Percentiles rank a stretch among this genome's conserved stretches.
Evolutionary conservation across 2,888 invertebrate species (phyloP).

Genomic region (Flexamia atlantica): DNA sequence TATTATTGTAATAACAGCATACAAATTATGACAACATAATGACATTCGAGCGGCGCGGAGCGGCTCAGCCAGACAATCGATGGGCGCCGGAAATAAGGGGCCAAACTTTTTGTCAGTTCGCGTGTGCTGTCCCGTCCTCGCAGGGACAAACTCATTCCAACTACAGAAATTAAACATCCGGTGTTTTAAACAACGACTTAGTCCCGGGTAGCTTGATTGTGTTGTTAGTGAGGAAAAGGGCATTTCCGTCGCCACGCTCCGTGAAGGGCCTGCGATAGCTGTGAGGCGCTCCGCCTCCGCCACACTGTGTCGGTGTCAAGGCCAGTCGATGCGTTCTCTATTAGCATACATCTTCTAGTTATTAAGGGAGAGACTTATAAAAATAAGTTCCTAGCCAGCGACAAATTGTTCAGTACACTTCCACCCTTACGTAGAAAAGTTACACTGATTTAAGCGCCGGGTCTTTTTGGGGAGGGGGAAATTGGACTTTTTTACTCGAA

Average conservation of each 20-base stretch:
- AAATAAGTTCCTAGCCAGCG: too few relatives aligned
- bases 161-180: constrained; percentile 60
- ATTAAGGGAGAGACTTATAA: too few relatives aligned
- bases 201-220: constrained; percentile 46
- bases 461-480: too few relatives aligned
- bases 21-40: background rate
- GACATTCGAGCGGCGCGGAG: background rate
- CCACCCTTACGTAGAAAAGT: too few relatives aligned
- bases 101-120: constrained; percentile 58
- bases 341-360: too few relatives aligned
- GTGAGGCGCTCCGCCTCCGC: background rate
- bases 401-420: too few relatives aligned
- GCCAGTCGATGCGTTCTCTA: too few relatives aligned
- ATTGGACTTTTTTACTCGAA: too few relatives aligned
- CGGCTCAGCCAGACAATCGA: constrained; percentile 18
- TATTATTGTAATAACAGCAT: too few relatives aligned
- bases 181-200: constrained; percentile 45
- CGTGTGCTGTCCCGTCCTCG: constrained; percentile 38
- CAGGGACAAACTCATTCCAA: constrained; percentile 60
- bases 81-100: constrained; percentile 58
- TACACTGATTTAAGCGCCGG: too few relatives aligned
- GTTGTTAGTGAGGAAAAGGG: constrained; percentile 51
- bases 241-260: constrained; percentile 33
- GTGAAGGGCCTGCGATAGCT: background rate
- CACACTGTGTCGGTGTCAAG: background rate